phyloP scores from a whole-genome alignment of 2,113 vertebrate species.

The Campylorhamphus procurvoides region DNA sequence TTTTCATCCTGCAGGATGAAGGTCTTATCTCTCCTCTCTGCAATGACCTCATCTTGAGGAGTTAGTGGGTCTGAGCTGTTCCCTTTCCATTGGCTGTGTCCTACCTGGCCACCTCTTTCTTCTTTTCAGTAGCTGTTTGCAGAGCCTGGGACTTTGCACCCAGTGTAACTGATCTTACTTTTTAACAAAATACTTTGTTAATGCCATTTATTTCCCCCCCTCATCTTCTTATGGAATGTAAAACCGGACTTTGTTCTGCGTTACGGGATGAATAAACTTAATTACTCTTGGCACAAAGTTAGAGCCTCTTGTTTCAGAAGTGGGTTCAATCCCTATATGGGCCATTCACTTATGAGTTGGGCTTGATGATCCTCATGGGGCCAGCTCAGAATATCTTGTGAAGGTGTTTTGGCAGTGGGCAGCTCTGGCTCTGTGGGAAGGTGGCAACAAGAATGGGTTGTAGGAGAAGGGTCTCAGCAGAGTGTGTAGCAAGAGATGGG shows the following conservation, averaged over 20 bases:
- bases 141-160: not conserved
- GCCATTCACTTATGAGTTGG: not conserved
- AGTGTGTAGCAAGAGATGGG: not conserved
- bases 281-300: not conserved
- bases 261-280: not conserved
- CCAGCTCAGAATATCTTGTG: not conserved
- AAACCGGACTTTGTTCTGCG: not conserved
- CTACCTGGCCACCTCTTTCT: not conserved
- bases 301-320: not conserved
- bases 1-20: not conserved
- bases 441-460: accelerated
- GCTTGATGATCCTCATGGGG: not conserved
- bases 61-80: not conserved
- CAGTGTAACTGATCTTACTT: not conserved
- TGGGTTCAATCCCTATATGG: not conserved
- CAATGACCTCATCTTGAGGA: slow-evolving; percentile 2
- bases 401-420: not conserved
- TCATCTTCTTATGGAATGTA: not conserved
- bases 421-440: not conserved
- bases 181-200: not conserved
- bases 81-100: not conserved
- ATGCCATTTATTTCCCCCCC: accelerated
- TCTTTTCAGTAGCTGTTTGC: not conserved
- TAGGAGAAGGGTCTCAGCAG: not conserved
- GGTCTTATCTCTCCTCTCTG: not conserved